These are phyloP conservation scores for Tiaroga cobitis DNA, from an alignment of 2,797 vertebrate species.

Conservation along the genomic window DNA sequence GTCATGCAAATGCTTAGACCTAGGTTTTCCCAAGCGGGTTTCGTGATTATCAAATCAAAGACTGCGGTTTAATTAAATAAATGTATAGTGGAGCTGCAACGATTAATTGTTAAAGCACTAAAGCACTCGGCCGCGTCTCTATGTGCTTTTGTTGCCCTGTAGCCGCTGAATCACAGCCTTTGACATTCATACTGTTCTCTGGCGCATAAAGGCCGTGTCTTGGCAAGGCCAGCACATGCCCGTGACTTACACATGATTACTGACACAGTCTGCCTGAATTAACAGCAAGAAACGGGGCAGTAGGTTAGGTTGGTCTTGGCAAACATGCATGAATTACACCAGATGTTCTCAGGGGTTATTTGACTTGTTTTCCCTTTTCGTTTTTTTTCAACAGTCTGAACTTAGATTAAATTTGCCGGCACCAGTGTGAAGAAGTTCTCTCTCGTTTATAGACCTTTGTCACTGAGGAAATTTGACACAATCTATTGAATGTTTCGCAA, in stretches of 20 bases:
- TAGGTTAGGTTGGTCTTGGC: constrained; percentile 17
- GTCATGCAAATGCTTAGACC: background rate
- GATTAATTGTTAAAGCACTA: background rate
- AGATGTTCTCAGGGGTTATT: constrained; percentile 1
- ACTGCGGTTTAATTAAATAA: background rate
- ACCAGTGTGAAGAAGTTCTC: background rate
- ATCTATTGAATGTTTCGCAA: too few species aligned
- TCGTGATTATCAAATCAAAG: background rate
- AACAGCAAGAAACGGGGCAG: constrained; percentile 2
- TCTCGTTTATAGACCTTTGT: background rate
- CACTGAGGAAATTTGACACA: background rate
- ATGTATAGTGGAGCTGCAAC: background rate
- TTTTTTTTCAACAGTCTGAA: background rate
- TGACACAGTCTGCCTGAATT: constrained; percentile 3
- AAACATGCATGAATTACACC: background rate
- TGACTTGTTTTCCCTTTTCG: background rate
- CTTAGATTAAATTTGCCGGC: background rate
- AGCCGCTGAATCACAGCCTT: constrained; percentile 18
- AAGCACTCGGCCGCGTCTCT: background rate
- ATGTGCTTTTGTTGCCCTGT: background rate
- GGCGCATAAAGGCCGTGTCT: background rate
- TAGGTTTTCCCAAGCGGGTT: background rate
- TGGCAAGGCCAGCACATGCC: constrained; percentile 20
- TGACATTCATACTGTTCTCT: constrained; percentile 21
- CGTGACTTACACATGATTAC: constrained; percentile 14